phyloP scores from a whole-genome alignment of 1,140 invertebrate genomes.

The Drosophila cardini region DNA sequence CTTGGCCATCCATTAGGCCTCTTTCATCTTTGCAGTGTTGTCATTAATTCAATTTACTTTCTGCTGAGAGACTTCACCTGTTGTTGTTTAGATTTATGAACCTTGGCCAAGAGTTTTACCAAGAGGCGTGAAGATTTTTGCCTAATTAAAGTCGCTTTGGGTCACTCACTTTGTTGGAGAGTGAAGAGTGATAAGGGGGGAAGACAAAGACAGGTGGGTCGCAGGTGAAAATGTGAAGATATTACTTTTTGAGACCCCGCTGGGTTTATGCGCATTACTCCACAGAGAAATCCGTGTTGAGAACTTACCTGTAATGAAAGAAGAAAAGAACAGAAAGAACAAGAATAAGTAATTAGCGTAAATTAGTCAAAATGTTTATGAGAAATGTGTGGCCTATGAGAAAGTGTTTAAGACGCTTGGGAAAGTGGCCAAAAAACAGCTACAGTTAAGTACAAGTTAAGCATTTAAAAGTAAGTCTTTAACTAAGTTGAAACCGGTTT shows the following conservation, averaged over 20 bases:
- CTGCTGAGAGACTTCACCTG: conserved; percentile 53
- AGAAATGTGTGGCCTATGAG: conserved; percentile 50
- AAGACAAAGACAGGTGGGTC: too few relatives aligned
- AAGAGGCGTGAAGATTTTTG: conserved; percentile 68
- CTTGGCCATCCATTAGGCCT: conserved; percentile 45
- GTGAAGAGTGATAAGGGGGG: not conserved
- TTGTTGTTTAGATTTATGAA: conserved; percentile 66
- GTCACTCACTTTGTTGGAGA: conserved; percentile 22
- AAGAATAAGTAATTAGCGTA: conserved; percentile 74
- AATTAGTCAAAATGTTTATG: conserved; percentile 61
- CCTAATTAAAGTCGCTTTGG: conserved; percentile 73
- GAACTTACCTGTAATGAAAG: conserved; percentile 78
- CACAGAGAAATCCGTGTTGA: conserved; percentile 25
- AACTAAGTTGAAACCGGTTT: conserved; percentile 17
- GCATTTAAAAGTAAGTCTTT: conserved; percentile 6
- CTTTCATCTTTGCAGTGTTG: conserved; percentile 65
- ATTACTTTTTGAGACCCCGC: conserved; percentile 47
- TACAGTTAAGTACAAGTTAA: not conserved
- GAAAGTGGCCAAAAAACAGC: conserved; percentile 6
- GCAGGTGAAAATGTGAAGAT: conserved; percentile 28
- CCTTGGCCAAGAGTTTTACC: conserved; percentile 11
- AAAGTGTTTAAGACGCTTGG: conserved; percentile 29
- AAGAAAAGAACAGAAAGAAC: conserved; percentile 50
- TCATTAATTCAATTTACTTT: conserved; percentile 76
- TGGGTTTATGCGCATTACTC: conserved; percentile 38